A percentile compares a stretch with the other conserved stretches of the same genome.
phyloP scores from a whole-genome alignment of 2,888 invertebrate species.

The Alloscopus bannaensis region DNA sequence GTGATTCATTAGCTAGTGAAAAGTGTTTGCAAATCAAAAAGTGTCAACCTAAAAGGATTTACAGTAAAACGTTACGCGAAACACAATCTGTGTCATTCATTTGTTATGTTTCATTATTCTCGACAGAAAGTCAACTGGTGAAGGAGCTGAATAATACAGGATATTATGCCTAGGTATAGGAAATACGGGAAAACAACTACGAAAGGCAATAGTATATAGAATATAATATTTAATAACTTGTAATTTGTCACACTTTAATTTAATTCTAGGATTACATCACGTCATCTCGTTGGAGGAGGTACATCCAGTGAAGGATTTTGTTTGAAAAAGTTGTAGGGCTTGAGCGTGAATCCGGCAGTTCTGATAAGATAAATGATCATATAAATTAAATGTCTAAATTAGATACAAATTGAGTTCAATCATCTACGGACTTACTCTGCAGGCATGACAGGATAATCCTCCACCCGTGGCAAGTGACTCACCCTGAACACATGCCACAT shows the following conservation, averaged over 20 bases:
- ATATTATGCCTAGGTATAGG: no score
- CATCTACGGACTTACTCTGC: conserved; percentile 54
- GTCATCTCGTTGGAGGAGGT: conserved; percentile 28
- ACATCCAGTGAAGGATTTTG: conserved; percentile 63
- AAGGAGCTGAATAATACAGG: no score
- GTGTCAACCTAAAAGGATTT: no score
- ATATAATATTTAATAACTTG: no score
- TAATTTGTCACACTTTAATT: conserved; percentile 1
- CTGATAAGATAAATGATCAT: neutral
- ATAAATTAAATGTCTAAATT: neutral
- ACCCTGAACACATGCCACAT: conserved; percentile 62
- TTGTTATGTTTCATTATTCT: no score
- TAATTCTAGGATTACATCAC: neutral
- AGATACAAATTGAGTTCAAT: neutral
- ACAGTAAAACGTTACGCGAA: no score
- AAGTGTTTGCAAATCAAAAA: no score
- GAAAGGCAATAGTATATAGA: no score
- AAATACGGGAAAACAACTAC: no score
- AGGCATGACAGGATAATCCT: conserved; percentile 66
- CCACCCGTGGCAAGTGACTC: conserved; percentile 50
- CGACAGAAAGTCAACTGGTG: no score
- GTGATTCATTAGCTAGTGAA: no score
- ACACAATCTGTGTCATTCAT: no score
- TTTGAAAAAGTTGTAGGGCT: conserved; percentile 59
- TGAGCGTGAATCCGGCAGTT: conserved; percentile 55